phyloP scores from a whole-genome alignment of 1,140 invertebrate species.

The Hydropsyche tenuis region DNA sequence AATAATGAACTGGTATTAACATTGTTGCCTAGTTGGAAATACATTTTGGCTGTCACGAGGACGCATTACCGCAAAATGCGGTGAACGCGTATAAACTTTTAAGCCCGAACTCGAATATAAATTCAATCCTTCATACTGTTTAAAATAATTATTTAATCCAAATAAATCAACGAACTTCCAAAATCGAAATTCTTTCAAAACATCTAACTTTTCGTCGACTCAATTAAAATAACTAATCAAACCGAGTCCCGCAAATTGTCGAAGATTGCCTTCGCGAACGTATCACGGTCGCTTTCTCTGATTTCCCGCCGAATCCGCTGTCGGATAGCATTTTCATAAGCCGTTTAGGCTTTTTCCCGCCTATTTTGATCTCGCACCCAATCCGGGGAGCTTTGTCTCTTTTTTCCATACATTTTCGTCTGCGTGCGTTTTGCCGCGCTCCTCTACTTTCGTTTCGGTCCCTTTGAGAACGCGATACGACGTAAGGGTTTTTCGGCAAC shows the following conservation, averaged over 20 bases:
- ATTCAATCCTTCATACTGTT: no score
- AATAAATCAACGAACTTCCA: no score
- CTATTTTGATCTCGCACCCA: conserved; percentile 7
- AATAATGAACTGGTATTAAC: no score
- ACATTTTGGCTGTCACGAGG: background rate
- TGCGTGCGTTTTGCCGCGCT: background rate
- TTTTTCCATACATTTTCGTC: background rate
- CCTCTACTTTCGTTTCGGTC: no score
- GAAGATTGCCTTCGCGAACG: background rate
- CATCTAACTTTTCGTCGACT: no score
- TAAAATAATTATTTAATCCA: no score
- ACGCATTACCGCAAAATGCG: conserved; percentile 5
- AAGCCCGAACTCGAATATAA: no score
- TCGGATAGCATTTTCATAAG: conserved; percentile 13
- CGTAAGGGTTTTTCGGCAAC: no score
- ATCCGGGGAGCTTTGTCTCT: conserved; percentile 1
- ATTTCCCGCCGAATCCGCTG: conserved; percentile 3
- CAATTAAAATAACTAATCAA: no score
- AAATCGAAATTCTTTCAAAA: no score
- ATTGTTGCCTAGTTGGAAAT: no score
- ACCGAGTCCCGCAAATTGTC: background rate
- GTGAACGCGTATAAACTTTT: no score
- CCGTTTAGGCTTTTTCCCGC: conserved; percentile 11
- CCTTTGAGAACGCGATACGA: background rate
- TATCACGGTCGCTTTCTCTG: conserved; percentile 1